Conservation (phyloP, 2,113 vertebrate species). For the Proterorhinus semilunaris region DNA sequence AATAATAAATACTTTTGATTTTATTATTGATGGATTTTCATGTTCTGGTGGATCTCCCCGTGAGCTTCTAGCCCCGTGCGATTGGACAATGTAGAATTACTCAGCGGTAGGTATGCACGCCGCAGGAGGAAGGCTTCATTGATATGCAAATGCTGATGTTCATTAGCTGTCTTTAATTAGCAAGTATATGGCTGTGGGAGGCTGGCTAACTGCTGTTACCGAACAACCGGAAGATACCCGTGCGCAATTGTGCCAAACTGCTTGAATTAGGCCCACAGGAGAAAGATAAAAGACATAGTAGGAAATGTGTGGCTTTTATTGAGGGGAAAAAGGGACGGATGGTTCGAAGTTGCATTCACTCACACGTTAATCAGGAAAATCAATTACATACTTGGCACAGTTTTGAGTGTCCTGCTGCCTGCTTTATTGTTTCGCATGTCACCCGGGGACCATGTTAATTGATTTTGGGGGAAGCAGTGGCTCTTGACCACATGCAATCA, state of each 20-base stretch:
- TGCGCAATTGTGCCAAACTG: constrained; percentile 11
- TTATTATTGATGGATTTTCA: background rate
- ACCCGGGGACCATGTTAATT: constrained; percentile 21
- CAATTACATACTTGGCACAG: constrained; percentile 14
- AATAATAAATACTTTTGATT: constrained; percentile 1
- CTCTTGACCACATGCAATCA: constrained; percentile 10
- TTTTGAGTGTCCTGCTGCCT: constrained; percentile 10
- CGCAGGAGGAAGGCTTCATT: constrained; percentile 46
- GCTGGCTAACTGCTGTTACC: constrained; percentile 42
- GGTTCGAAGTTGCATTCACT: constrained; percentile 9
- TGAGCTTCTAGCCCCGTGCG: constrained; percentile 5
- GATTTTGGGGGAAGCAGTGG: constrained; percentile 15
- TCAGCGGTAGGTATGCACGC: constrained; percentile 21
- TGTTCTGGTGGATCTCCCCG: background rate
- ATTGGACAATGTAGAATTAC: constrained; percentile 23
- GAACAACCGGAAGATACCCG: constrained; percentile 19
- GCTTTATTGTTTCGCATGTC: constrained; percentile 23
- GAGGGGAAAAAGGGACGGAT: background rate
- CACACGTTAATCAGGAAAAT: constrained; percentile 13
- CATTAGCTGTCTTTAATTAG: constrained; percentile 73
- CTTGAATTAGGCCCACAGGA: constrained; percentile 7
- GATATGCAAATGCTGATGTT: constrained; percentile 71
- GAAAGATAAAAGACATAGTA: constrained; percentile 5
- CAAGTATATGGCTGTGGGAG: constrained; percentile 44
- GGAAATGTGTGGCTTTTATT: constrained; percentile 2